phyloP scores from a whole-genome alignment of 2,113 vertebrate species.

The Sterna hirundo region DNA sequence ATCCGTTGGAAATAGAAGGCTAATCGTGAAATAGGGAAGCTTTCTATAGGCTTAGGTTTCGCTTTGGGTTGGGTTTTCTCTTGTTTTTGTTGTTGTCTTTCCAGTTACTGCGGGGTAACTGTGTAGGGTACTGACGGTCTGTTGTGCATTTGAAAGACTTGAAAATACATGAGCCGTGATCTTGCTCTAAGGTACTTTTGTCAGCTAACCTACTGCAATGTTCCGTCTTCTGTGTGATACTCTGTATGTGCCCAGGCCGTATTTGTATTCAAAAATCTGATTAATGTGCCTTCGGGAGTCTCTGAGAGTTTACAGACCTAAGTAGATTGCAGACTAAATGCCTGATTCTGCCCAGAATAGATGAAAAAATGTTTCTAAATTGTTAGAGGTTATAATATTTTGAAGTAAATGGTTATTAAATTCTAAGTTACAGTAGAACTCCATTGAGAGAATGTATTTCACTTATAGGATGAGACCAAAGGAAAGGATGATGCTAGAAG shows the following conservation, averaged over 20 bases:
- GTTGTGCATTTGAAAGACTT: not conserved
- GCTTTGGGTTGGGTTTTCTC: not conserved
- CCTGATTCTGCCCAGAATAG: conserved; percentile 2
- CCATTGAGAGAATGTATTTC: conserved; percentile 38
- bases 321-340: not conserved
- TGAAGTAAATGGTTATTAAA: conserved; percentile 63
- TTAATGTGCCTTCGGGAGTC: not conserved
- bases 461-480: not conserved
- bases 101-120: not conserved
- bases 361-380: conserved; percentile 33
- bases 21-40: not conserved
- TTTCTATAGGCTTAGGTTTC: not conserved
- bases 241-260: not conserved
- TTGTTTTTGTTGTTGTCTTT: not conserved
- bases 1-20: not conserved
- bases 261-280: not conserved
- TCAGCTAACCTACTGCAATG: not conserved
- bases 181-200: not conserved
- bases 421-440: conserved; percentile 45
- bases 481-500: conserved; percentile 5
- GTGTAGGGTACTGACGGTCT: not conserved
- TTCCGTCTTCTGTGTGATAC: not conserved
- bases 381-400: conserved; percentile 45
- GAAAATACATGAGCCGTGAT: not conserved
- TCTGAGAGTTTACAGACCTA: not conserved